Evolutionary conservation across 2,113 vertebrate species (phyloP), one percentile per base, ranked within the genome.

Genomic region (Sylvilagus bachmani): DNA sequence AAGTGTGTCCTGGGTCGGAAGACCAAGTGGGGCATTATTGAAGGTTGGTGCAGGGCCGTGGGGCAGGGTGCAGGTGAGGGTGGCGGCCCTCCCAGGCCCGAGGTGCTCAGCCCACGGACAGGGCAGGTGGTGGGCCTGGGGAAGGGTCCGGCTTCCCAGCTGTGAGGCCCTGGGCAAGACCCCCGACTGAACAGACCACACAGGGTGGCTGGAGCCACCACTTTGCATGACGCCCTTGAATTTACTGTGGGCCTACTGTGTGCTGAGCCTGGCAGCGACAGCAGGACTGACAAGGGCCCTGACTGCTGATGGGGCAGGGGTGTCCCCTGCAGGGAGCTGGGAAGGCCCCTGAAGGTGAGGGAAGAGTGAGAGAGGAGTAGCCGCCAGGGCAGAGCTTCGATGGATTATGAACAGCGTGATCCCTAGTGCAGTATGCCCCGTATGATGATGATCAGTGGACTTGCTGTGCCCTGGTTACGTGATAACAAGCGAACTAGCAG

Each of bases 21-120:
- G 98, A 99, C 99, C 66, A 99, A 99, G 96, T 99, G 99, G 99
- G 99, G 99, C 62, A 98, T 99, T 97, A 99, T 99, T 16, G 99
- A 99, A 99, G 99, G 99, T 99, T 95, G 98, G 96, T 93, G 61
- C 66, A 13, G 51, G 64, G 10, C 1, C 16, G 1, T 5, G 9
- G 25, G 80, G 8, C 29, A 29, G 27, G 55, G 2, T 6, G 4
- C 5, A 6, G 33, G 58, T 10, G 36, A 71, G 17, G 31, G 25
- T 21, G 5, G 0, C 1, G 19, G 25, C 22, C 31, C 29, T 73
- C 1, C 2, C 5, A 22, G 67, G 27, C 66, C 27, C 5, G 16
- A 22, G 16, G 27, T 9, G 3, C 25, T 14, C 61, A 44, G 36
- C 44, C 44, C 80, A 67, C 10, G 31, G 51, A 36, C 29, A 16